Evolutionary conservation across 2,797 vertebrate genomes (phyloP), one percentile per base, ranked within the genome.

Genomic region (Microtus agrestis): DNA sequence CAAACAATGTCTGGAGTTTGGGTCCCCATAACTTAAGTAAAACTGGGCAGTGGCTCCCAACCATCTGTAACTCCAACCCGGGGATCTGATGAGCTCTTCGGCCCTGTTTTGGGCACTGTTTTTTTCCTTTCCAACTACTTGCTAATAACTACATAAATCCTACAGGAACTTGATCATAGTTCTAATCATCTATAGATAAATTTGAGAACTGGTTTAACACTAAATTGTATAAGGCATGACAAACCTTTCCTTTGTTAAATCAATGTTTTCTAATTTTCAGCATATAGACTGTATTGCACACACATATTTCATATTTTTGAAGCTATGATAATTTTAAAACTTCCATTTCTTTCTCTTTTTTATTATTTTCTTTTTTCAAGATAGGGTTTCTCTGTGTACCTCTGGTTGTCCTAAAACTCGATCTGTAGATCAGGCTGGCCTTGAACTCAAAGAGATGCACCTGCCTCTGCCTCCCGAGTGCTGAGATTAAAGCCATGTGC

Each of bases 261-360:
- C 48, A 73, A 3, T 17, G 25, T 71, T 87, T 87, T 71, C 8
- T 87, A 56, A 37, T 71, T 71, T 71, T 43, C 37, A 43, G 56
- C 56, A 63, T 29, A 63, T 43, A 43, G 37, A 82, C 37, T 65
- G 9, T 82, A 63, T 84, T 84, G 59, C 9, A 84, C 40, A 34
- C 19, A 23, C 29, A n/a, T 34, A 67, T 31, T 82, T 96, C 61
- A 56, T 78, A 31, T 37, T 54, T 82, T 89, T n/a, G 56, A 34
- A 96, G 71, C 56, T 92, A 51, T 74, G 67, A 56, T 87, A 46
- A 93, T 80, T 95, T 71, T 59, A 86, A 93, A 48, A 61, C 73
- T 65, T 84, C 40, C 61, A 46, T 65, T 90, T 92, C 59, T 87
- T 91, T 92, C 71, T 87, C 6, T 43, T 74, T 43, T 74, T 27